Conservation (phyloP, 2,113 vertebrate species). For the Mus pahari region DNA sequence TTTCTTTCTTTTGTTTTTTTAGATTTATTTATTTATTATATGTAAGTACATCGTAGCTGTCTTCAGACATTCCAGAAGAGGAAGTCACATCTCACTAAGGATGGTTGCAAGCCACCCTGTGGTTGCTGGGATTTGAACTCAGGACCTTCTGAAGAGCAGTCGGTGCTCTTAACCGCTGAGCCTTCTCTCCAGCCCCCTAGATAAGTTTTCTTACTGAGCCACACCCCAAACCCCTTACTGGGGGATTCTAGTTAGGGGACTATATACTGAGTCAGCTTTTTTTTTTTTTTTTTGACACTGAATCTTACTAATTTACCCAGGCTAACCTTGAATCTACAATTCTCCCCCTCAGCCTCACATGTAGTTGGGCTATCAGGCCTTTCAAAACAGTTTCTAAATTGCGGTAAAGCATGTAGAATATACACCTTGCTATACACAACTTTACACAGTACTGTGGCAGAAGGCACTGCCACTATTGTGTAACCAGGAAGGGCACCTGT, state of each 20-base stretch:
- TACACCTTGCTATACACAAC: background rate
- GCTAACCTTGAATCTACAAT: no score
- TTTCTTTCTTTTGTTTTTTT: no score
- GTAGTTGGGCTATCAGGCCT: background rate
- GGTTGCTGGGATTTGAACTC: no score
- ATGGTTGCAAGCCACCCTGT: no score
- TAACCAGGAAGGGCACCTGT: background rate
- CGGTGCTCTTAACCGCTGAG: no score
- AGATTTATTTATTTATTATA: no score
- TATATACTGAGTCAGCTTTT: background rate
- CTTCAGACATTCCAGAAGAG: no score
- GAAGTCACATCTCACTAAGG: no score
- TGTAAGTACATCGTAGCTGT: no score
- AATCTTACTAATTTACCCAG: background rate
- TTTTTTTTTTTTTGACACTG: no score
- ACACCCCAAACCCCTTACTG: background rate
- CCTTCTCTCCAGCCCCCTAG: no score
- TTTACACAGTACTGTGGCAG: background rate
- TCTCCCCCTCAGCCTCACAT: background rate
- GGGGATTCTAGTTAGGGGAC: background rate
- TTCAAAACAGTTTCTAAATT: background rate
- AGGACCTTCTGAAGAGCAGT: no score
- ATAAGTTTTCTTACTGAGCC: background rate
- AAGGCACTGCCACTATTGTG: fast-evolving
- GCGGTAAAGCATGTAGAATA: background rate